These are phyloP conservation scores for Drosophila nikananu DNA, from an alignment of 1,140 invertebrate species.

Conservation along the genomic window DNA sequence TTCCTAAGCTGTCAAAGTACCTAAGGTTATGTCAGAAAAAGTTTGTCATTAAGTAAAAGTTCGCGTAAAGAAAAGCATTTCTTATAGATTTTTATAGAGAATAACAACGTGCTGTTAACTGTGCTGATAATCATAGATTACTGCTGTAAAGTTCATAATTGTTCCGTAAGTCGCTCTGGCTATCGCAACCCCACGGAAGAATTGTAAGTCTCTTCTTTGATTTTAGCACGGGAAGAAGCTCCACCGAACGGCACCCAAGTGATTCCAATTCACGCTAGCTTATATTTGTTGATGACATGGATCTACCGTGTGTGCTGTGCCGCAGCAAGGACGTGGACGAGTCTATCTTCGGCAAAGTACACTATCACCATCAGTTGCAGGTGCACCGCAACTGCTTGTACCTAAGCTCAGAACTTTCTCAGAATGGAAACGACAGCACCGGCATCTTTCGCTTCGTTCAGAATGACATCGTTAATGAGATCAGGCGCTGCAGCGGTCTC, in stretches of 20 bases:
- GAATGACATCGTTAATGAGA: slow-evolving; percentile 43
- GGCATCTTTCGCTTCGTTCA: slow-evolving; percentile 36
- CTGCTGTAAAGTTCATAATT: too few relatives aligned
- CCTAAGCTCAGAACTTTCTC: slow-evolving; percentile 51
- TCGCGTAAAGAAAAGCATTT: too few relatives aligned
- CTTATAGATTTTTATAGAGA: too few relatives aligned
- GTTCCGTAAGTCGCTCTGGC: too few relatives aligned
- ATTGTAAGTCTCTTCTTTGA: not conserved
- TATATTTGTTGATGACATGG: not conserved
- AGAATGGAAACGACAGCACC: slow-evolving; percentile 11
- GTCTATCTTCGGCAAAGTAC: not conserved
- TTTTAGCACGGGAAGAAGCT: not conserved
- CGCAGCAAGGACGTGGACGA: not conserved
- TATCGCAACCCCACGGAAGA: not conserved
- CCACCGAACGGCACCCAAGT: not conserved
- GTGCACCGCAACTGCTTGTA: slow-evolving; percentile 66
- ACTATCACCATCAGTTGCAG: not conserved
- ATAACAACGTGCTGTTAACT: too few relatives aligned
- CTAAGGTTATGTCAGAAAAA: too few relatives aligned
- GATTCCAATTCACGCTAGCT: too few relatives aligned
- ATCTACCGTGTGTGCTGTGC: slow-evolving; percentile 5
- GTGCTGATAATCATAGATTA: too few relatives aligned
- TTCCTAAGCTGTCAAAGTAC: too few relatives aligned
- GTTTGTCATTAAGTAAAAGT: too few relatives aligned
- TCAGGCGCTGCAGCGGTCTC: not conserved